Conservation (phyloP, 2,113 vertebrate genomes). For the Prinia subflava region DNA sequence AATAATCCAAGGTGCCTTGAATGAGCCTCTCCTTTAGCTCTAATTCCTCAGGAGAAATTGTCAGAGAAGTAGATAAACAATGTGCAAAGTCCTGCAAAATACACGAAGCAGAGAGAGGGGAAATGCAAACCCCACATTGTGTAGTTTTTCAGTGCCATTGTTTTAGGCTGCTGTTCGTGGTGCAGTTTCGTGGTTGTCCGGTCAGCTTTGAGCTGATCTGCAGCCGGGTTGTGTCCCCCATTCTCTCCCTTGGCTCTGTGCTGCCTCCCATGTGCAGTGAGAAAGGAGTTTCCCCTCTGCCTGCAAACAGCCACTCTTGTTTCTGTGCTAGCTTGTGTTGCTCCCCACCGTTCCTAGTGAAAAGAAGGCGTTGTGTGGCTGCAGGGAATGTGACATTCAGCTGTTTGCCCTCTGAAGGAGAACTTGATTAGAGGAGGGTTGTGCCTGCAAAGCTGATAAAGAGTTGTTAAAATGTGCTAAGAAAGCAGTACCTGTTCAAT, state of each 20-base stretch:
- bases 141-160: not conserved
- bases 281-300: not conserved
- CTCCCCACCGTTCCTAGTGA: not conserved
- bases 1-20: not conserved
- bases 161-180: not conserved
- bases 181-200: not conserved
- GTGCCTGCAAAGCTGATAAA: not conserved
- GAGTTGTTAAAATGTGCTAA: not conserved
- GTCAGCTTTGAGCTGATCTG: not conserved
- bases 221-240: fast-evolving
- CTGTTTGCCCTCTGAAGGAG: not conserved
- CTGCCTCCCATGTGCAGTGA: not conserved
- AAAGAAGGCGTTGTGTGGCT: not conserved
- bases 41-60: not conserved
- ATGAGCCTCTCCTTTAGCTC: not conserved
- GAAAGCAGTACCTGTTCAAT: not conserved
- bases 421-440: not conserved
- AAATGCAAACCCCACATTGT: fast-evolving
- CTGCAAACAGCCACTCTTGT: not conserved
- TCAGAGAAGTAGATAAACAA: not conserved
- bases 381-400: not conserved
- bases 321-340: not conserved
- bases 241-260: not conserved
- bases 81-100: not conserved
- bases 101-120: not conserved